These are phyloP conservation scores for Scortum barcoo DNA, from an alignment of 2,113 vertebrate species.

Conservation along the genomic window DNA sequence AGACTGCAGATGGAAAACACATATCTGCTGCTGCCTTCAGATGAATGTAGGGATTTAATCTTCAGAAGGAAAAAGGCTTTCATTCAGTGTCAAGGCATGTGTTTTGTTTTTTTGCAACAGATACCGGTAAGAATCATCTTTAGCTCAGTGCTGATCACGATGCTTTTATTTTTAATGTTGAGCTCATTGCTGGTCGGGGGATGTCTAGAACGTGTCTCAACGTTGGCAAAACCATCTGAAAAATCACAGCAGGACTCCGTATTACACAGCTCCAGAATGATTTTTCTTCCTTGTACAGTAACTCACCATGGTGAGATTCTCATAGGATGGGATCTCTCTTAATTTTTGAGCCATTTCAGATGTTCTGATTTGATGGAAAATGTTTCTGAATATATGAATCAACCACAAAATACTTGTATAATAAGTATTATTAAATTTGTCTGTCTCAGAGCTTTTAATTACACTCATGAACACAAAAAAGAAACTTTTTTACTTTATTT, in stretches of 20 bases:
- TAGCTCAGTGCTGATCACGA: too few relatives aligned
- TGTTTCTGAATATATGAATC: background rate
- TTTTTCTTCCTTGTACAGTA: background rate
- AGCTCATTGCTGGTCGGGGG: background rate
- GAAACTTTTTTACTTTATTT: background rate
- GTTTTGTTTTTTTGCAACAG: background rate
- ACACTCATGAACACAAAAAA: too few relatives aligned
- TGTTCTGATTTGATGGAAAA: background rate
- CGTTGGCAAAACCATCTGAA: background rate
- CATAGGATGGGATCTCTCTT: background rate
- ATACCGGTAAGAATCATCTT: background rate
- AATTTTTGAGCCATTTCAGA: background rate
- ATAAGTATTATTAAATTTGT: background rate
- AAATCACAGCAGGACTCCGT: background rate
- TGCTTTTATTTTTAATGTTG: background rate
- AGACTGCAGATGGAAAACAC: slow-evolving; percentile 1
- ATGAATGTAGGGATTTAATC: background rate
- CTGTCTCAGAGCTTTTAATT: background rate
- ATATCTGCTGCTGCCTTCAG: slow-evolving; percentile 1
- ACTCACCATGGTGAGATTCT: background rate
- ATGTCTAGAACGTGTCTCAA: background rate
- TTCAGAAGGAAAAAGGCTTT: background rate
- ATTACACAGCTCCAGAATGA: background rate
- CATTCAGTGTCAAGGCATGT: background rate
- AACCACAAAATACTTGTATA: background rate